Evolutionary conservation across 2,797 vertebrate species (phyloP), one percentile per base, ranked within the genome.

Genomic region (Pseudopleuronectes americanus): DNA sequence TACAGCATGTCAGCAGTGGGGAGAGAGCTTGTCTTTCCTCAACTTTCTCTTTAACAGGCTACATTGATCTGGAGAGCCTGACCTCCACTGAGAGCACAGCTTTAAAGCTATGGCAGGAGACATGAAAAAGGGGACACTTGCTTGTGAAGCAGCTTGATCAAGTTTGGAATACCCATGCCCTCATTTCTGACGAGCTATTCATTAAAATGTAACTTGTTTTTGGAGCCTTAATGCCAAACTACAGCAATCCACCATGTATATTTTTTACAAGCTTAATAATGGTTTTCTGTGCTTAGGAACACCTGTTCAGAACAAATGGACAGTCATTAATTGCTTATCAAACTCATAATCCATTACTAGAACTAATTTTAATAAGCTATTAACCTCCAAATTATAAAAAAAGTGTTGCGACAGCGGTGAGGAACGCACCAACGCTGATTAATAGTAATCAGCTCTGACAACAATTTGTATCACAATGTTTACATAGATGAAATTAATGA

Each of bases 21-120:
- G 67, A 80, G 68, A 74, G 22, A 81, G 56, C 58, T 79, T 0
- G 53, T 84, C 67, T 72, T 73, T 63, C 45, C 45, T 58, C 57
- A 74, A 65, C 75, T 86, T 70, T 76, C 78, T 68, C 68, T 81
- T 66, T 81, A 81, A 84, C 73, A 56, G 70, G 80, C 31, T 69
- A 56, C 64, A 79, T 41, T 83, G 82, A 86, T 87, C 71, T 77
- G 55, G 38, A 81, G 66, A 82, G 77, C 21, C 47, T 66, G 78
- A 72, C 64, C 74, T 72, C 43, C 70, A 75, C 66, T 64, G 57
- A 67, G 68, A 86, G 58, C 68, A 67, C 24, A 67, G 55, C 26
- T 36, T 77, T 77, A 74, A 66, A 19, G 38, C 28, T 23, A 24
- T 4, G 4, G 24, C 36, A 58, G 68, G 38, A 77, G 49, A 57